Conservation (phyloP, 2,797 vertebrate genomes). For the Macropodus opercularis region DNA sequence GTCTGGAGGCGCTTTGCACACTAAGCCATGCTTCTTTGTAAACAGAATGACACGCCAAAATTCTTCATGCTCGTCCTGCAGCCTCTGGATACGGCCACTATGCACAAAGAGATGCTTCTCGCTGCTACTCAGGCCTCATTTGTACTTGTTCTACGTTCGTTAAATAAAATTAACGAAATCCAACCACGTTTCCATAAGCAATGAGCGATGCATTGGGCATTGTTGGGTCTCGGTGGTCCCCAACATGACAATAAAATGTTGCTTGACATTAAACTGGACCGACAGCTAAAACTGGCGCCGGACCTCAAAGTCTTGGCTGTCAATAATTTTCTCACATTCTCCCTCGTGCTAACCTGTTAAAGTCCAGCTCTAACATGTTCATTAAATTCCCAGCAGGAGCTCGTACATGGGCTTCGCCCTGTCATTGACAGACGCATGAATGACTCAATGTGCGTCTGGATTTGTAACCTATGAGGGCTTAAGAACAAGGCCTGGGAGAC, state of each 20-base stretch:
- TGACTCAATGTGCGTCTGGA: constrained; percentile 73
- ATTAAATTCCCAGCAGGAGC: constrained; percentile 73
- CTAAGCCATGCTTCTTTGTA: constrained; percentile 73
- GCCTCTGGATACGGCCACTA: constrained; percentile 44
- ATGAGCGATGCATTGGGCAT: constrained; percentile 14
- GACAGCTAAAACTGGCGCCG: constrained; percentile 47
- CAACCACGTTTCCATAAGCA: constrained; percentile 1
- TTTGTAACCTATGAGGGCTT: constrained; percentile 70
- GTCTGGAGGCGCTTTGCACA: constrained; percentile 64
- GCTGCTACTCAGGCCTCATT: constrained; percentile 24
- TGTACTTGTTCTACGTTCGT: constrained; percentile 23
- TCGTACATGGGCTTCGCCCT: constrained; percentile 53
- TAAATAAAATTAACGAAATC: constrained; percentile 13
- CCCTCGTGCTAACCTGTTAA: constrained; percentile 53
- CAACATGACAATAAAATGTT: constrained; percentile 34
- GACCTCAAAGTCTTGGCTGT: constrained; percentile 42
- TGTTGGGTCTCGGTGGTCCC: constrained; percentile 22
- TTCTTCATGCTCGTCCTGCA: constrained; percentile 39
- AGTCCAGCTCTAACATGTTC: constrained; percentile 66
- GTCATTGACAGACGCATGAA: constrained; percentile 72
- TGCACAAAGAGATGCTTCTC: constrained; percentile 68
- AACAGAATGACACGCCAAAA: constrained; percentile 64
- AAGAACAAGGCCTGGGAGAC: constrained; percentile 62
- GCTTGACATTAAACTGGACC: constrained; percentile 55
- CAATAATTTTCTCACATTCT: constrained; percentile 56